Evolutionary conservation across 2,113 vertebrate genomes (phyloP).

Genomic region (Aviceda subcristata): DNA sequence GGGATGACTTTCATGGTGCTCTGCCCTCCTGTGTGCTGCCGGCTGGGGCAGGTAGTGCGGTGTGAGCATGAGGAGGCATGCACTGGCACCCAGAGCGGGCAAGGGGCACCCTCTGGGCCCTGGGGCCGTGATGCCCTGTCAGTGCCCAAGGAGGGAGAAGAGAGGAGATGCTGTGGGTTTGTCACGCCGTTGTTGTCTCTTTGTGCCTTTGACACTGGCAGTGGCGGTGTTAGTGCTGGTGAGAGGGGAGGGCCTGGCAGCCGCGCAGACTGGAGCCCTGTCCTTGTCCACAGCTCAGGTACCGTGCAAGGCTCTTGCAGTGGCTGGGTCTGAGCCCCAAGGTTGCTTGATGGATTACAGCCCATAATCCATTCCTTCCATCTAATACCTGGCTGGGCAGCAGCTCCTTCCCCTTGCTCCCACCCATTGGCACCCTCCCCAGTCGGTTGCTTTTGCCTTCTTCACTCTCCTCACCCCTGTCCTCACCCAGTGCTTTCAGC

Average conservation of each 20-base stretch:
- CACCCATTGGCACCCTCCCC: background rate
- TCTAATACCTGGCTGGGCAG: background rate
- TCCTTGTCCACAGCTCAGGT: conserved; percentile 39
- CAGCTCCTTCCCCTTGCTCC: background rate
- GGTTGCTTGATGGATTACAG: background rate
- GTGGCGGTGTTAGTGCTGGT: conserved; percentile 11
- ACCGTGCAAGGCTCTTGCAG: background rate
- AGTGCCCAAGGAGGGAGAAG: background rate
- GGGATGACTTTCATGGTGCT: background rate
- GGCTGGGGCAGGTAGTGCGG: background rate
- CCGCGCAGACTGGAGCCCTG: background rate
- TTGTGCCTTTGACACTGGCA: conserved; percentile 11
- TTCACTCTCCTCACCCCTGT: background rate
- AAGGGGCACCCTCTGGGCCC: background rate
- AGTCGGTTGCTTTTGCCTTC: background rate
- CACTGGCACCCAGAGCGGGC: background rate
- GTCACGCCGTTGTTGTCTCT: conserved; percentile 39
- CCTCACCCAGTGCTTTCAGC: fast-evolving
- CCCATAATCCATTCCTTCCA: background rate
- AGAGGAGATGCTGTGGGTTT: background rate
- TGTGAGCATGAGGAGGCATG: background rate
- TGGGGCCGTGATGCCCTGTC: fast-evolving
- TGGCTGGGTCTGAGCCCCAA: background rate
- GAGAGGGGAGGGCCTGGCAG: conserved; percentile 11
- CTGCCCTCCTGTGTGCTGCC: background rate